Evolutionary conservation across 2,888 invertebrate genomes (phyloP), one percentile per base, ranked within the genome.

Genomic region (Elysia crispata): DNA sequence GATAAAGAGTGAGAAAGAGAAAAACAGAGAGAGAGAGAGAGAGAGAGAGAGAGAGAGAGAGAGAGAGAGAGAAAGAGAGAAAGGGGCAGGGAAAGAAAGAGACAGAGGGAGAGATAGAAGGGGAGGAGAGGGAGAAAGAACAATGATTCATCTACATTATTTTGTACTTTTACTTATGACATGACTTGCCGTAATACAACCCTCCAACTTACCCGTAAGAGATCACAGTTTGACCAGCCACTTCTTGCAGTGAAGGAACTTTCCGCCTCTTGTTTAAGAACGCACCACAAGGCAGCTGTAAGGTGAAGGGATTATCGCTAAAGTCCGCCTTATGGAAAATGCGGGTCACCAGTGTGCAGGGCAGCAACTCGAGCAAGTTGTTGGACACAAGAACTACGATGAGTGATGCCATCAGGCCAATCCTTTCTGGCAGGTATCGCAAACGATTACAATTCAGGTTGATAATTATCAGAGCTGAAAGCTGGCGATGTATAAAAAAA

Each of bases 341-440:
- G 20, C 50, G 50, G 41, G 20, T 60, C 23, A 79, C n/a, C 20
- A 79, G 15, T 13, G 72, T 30, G 3, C 75, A 74, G 50, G 79
- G 79, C 1, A 79, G 75, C 30, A 41, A 75, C 15, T 79, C 57
- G 25, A 79, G 54, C 30, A 23, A 20, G 69, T 79, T 79, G 41
- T 79, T 33, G 11, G 75, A 60, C 57, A 75, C 30, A 13, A 49
- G 60, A 6, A 79, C n/a, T 28, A 41, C 11, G 3, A 30, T 28
- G 1, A 79, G 50, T 11, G 31, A 54, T 69, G 28, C 57, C 69
- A 79, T 79, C 49, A 57, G 54, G 1, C 66, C 75, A 11, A 69
- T 0, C 6, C 49, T 13, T 20, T 79, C 75, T 28, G 79, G 79
- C 13, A 79, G 8, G 11, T 20, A 30, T 6, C 31, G 62, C 25